phyloP scores from a whole-genome alignment of 2,113 vertebrate species.

The Camarhynchus parvulus region DNA sequence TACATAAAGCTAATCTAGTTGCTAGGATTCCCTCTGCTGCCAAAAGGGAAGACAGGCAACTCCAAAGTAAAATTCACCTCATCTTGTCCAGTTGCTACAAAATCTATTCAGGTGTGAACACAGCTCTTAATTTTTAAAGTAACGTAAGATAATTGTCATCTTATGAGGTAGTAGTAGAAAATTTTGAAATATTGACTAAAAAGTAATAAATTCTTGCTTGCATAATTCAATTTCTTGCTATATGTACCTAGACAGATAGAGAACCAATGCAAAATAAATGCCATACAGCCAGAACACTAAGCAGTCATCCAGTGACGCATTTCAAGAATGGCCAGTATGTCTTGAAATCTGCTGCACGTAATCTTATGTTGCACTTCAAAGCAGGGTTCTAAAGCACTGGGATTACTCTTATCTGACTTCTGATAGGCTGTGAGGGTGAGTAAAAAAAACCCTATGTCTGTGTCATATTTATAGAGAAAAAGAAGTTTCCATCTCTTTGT shows the following conservation, averaged over 20 bases:
- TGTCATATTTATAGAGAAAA: neutral
- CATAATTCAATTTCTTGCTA: neutral
- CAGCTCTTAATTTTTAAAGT: neutral
- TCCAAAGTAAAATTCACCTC: neutral
- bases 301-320: neutral
- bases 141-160: neutral
- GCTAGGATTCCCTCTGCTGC: neutral
- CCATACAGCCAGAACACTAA: neutral
- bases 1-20: neutral
- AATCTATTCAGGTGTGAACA: neutral
- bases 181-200: neutral
- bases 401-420: neutral
- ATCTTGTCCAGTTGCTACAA: neutral
- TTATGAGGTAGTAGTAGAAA: neutral
- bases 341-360: neutral
- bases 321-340: neutral
- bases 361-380: neutral
- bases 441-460: neutral
- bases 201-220: neutral
- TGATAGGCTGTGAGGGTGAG: neutral
- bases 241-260: neutral
- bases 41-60: neutral
- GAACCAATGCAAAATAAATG: neutral
- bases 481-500: slow-evolving; percentile 34
- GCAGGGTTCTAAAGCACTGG: neutral